Conservation (phyloP, 2,113 vertebrate genomes). For the Bos indicus region DNA sequence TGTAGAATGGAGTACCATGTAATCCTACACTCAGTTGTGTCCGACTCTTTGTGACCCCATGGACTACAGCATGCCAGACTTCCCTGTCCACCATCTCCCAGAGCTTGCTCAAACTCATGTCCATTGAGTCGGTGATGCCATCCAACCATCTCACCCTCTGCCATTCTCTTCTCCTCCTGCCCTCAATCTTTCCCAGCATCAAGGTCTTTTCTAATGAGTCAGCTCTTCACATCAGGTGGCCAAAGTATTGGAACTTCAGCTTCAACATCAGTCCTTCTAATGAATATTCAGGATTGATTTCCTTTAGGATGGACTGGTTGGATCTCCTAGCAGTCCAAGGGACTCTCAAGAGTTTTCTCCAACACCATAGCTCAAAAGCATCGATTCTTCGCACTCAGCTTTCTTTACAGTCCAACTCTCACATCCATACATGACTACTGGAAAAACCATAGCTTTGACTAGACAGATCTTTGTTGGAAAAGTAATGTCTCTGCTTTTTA, state of each 20-base stretch:
- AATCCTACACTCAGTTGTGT: neutral
- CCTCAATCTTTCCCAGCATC: neutral
- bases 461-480: neutral
- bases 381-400: neutral
- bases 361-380: neutral
- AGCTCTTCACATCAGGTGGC: neutral
- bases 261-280: neutral
- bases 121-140: neutral
- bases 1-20: neutral
- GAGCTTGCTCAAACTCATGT: neutral
- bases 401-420: neutral
- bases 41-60: neutral
- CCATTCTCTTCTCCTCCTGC: neutral
- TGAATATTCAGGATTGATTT: neutral
- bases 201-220: neutral
- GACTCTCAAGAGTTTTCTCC: neutral
- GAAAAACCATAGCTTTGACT: neutral
- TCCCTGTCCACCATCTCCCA: neutral
- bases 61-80: neutral
- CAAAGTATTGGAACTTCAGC: neutral
- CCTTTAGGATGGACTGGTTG: neutral
- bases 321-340: neutral
- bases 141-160: neutral
- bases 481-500: neutral
- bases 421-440: neutral